Conservation (phyloP, 2,888 invertebrate genomes). For the Mystacides longicornis region DNA sequence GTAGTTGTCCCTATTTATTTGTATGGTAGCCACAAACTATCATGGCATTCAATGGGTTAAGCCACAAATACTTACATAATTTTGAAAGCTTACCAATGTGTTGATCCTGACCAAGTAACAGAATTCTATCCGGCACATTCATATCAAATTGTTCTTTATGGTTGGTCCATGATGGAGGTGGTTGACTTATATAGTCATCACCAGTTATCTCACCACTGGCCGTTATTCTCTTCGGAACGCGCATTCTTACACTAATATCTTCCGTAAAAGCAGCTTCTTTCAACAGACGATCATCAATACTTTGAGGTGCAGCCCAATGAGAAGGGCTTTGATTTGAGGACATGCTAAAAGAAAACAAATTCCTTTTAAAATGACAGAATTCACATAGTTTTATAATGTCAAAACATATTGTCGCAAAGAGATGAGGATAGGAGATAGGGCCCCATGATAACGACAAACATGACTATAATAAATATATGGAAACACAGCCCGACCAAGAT, state of each 20-base stretch:
- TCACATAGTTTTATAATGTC: no score
- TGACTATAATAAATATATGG: no score
- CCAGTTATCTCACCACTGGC: slow-evolving; percentile 61
- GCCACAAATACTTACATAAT: no score
- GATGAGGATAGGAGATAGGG: no score
- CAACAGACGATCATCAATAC: slow-evolving; percentile 55
- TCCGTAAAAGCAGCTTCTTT: slow-evolving; percentile 59
- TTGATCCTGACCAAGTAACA: slow-evolving; percentile 75
- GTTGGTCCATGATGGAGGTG: slow-evolving; percentile 57
- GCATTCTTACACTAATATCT: slow-evolving; percentile 75
- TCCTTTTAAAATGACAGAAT: no score
- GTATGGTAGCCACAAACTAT: no score
- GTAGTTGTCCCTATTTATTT: no score
- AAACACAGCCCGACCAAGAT: no score
- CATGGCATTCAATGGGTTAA: no score
- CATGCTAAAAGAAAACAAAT: slow-evolving; percentile 46
- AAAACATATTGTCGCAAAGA: no score
- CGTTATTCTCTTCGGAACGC: slow-evolving; percentile 70
- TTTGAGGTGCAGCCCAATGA: slow-evolving; percentile 39
- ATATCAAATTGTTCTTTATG: slow-evolving; percentile 74
- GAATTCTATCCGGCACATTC: slow-evolving; percentile 90
- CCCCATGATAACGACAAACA: no score
- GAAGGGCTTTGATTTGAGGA: slow-evolving; percentile 54
- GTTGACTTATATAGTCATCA: slow-evolving; percentile 52
- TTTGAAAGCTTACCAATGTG: slow-evolving; percentile 43